Evolutionary conservation across 2,888 invertebrate genomes (phyloP).

Genomic region (Cephus nigrinus): DNA sequence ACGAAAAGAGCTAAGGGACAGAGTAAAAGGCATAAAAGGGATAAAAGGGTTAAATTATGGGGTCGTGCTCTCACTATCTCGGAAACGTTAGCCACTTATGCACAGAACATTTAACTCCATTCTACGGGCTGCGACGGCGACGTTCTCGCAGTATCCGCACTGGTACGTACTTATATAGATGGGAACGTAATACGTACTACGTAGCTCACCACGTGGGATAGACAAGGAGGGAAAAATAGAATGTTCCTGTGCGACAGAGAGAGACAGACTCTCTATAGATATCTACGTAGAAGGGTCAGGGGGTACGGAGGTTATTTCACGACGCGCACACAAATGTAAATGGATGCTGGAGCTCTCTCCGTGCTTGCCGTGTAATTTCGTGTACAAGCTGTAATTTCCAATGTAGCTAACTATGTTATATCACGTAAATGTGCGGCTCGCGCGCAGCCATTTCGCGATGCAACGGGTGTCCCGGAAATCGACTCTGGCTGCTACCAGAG

Average conservation of each 20-base stretch:
- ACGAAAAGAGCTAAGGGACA: too few species aligned
- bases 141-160: background rate
- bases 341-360: slow-evolving; percentile 17
- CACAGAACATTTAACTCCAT: slow-evolving; percentile 54
- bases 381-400: slow-evolving; percentile 47
- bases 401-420: slow-evolving; percentile 32
- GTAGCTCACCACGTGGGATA: background rate
- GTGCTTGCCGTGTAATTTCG: slow-evolving; percentile 41
- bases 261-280: slow-evolving; percentile 30
- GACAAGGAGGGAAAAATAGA: slow-evolving; percentile 16
- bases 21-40: slow-evolving; percentile 9
- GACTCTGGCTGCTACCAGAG: background rate
- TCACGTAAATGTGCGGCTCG: slow-evolving; percentile 32
- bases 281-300: slow-evolving; percentile 22
- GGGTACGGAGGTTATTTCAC: background rate
- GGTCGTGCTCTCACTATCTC: slow-evolving; percentile 35
- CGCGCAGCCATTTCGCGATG: slow-evolving; percentile 27
- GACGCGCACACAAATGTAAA: slow-evolving; percentile 28
- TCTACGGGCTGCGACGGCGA: slow-evolving; percentile 29
- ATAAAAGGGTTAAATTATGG: slow-evolving; percentile 35
- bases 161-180: background rate
- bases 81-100: slow-evolving; percentile 53
- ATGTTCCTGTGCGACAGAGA: background rate
- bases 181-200: background rate
- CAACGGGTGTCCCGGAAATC: slow-evolving; percentile 31